Conservation (phyloP, 2,797 vertebrate genomes). For the Tangara arthus region DNA sequence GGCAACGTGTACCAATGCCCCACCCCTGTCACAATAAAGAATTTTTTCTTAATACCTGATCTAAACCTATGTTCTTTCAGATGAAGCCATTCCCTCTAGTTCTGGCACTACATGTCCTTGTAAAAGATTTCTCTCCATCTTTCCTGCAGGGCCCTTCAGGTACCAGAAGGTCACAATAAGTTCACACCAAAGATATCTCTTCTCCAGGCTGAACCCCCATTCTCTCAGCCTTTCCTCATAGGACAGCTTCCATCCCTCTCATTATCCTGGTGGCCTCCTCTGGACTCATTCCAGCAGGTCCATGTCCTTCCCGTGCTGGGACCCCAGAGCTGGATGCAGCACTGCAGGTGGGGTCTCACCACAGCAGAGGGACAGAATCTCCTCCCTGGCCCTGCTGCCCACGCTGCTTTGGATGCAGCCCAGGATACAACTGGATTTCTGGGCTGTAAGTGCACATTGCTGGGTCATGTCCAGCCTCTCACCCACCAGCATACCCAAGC, state of each 20-base stretch:
- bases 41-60: not conserved
- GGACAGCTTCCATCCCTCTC: not conserved
- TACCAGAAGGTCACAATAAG: fast-evolving
- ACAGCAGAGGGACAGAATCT: not conserved
- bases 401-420: not conserved
- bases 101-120: not conserved
- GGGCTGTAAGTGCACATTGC: not conserved
- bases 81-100: not conserved
- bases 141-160: not conserved
- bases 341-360: not conserved
- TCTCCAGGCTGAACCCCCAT: not conserved
- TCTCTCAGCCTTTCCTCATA: not conserved
- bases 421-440: not conserved
- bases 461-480: not conserved
- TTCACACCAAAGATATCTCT: not conserved
- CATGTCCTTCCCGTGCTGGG: too few species aligned
- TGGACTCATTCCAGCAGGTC: not conserved
- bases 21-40: fast-evolving
- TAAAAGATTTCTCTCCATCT: not conserved
- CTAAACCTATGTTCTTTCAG: not conserved
- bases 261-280: not conserved
- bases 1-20: not conserved
- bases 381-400: not conserved
- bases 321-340: not conserved
- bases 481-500: not conserved